Conservation (phyloP, 2,113 vertebrate species). For the Sinocyclocheilus rhinocerous region DNA sequence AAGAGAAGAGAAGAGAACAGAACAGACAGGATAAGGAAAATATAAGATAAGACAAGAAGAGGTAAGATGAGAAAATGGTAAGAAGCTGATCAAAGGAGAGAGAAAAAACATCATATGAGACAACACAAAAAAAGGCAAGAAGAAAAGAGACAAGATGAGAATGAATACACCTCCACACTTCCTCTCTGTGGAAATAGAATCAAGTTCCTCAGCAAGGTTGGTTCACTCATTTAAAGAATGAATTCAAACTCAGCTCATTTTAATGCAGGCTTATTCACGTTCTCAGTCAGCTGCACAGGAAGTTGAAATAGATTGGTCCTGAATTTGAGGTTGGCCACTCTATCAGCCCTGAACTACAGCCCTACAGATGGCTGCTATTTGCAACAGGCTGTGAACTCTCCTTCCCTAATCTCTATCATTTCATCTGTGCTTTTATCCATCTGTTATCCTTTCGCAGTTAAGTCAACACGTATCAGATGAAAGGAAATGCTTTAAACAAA, state of each 20-base stretch:
- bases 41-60: not conserved
- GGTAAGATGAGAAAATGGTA: not conserved
- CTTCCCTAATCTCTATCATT: not conserved
- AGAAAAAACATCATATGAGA: not conserved
- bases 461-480: not conserved
- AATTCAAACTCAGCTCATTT: not conserved
- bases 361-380: slow-evolving; percentile 30
- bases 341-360: not conserved
- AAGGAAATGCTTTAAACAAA: slow-evolving; percentile 19
- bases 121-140: not conserved
- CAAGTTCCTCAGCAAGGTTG: not conserved
- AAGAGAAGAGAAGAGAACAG: not conserved
- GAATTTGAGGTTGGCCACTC: not conserved
- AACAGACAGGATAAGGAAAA: too few relatives aligned
- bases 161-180: not conserved
- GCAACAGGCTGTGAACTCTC: slow-evolving; percentile 21
- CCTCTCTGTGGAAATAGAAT: not conserved
- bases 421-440: not conserved
- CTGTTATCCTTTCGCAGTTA: slow-evolving; percentile 10
- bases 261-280: not conserved
- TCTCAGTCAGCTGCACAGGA: slow-evolving; percentile 15
- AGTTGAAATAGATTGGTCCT: slow-evolving; percentile 14
- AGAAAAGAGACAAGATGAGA: not conserved
- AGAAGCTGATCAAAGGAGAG: not conserved
- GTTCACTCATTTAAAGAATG: not conserved